Evolutionary conservation across 2,797 vertebrate species (phyloP), one percentile per base, ranked within the genome.

Genomic region (Manis crassicaudata): DNA sequence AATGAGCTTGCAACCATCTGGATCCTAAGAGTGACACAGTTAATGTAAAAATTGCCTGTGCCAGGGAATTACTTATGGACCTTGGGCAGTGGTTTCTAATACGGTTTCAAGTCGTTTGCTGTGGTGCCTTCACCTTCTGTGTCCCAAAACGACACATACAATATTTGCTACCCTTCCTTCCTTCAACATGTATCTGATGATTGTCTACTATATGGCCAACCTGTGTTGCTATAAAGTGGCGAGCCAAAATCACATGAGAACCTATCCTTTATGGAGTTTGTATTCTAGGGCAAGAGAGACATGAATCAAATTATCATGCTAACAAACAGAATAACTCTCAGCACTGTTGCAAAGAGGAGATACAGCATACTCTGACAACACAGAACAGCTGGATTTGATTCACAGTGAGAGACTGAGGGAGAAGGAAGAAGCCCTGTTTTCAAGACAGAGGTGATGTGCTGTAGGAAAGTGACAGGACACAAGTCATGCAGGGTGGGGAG

Each of bases 401-500:
- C 20, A n/a, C 3, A 60, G 37, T 46, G 1, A 43, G 23, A n/a
- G 1, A 11, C 0, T 88, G 9, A 21, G 5, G 4, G 14, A 70
- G 29, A 92, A 80, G n/a, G 12, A 35, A 85, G 21, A 72, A 68
- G 20, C 6, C 3, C 35, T 62, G 13, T 29, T 84, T 90, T 72
- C 8, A 16, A 67, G 40, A 7, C 37, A 72, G 32, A 62, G 5
- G 14, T 54, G 65, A 17, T 25, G 10, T 29, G 32, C 21, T 12
- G 1, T 29, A 27, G 13, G 8, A 18, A 65, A 85, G 79, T 35
- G 29, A 81, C 6, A 75, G 35, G 7, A n/a, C 4, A 25, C 1
- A 3, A 1, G 7, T 12, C 18, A 58, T 21, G 10, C 7, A 3
- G 14, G 3, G 3, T 27, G 2, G 29, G 52, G 1, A 6, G 12